Evolutionary conservation across 2,113 vertebrate genomes (phyloP), one percentile per base, ranked within the genome.

Genomic region (Prunella himalayana): DNA sequence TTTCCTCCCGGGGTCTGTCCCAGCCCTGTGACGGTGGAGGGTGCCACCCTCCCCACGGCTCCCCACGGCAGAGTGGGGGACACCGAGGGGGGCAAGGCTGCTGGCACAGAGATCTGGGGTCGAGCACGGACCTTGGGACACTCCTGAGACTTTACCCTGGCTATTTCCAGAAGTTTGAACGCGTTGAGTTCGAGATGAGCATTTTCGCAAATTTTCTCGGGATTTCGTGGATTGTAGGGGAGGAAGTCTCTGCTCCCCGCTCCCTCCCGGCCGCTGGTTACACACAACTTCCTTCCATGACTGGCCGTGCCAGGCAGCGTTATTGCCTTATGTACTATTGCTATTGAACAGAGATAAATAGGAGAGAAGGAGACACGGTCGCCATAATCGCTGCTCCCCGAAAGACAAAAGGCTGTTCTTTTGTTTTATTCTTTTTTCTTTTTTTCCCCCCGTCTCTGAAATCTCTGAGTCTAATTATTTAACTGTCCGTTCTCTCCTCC

Each of bases 401-500:
- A 76, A 60, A 92, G 49, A 66, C 51, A 86, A 92, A 94, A 92
- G n/a, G 5, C 30, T 59, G 33, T 17, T 70, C 7, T 35, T 28
- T 24, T n/a, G 7, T 42, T 64, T 49, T 17, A 7, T 44, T 61
- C 0, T 50, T 20, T 5, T 19, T 31, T 11, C 30, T 16, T 20
- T 22, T 7, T 8, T 4, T n/a, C 19, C 5, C 11, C 21, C 1
- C 7, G 1, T 19, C 6, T 72, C 63, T 70, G 90, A 97, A 96
- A 94, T 93, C 77, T 27, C 68, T 23, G 20, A 69, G 44, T 85
- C 15, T 84, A 89, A 96, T 95, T 94, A 88, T 92, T 97, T 89
- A 92, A 94, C 94, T 91, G 94, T 96, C 88, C 63, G 1, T 80
- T 86, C 86, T 96, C 86, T 94, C 88, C 97, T 97, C 92, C 89